Percentiles rank a stretch among this genome's conserved stretches.
These are phyloP conservation scores for Palythoa grandis DNA, from an alignment of 92 coral and sea anemone species.

Conservation along the genomic window DNA sequence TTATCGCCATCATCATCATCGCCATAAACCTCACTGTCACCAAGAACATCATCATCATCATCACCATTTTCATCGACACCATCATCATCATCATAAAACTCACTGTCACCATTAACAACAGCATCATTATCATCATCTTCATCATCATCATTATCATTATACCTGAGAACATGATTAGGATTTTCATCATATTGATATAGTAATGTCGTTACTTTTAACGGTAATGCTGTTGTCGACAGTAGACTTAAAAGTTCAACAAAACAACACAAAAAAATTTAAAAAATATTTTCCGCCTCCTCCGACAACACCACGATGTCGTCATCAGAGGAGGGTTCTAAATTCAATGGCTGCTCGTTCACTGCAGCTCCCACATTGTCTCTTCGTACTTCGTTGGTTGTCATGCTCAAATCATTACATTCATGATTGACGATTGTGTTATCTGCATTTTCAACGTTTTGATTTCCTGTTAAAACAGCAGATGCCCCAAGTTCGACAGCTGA, in stretches of 20 bases:
- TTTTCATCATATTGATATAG: too few relatives aligned
- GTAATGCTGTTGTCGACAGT: neutral
- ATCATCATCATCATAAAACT: neutral
- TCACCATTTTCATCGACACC: neutral
- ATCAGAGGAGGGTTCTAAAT: constrained; percentile 71
- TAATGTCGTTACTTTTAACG: neutral
- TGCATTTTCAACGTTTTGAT: constrained; percentile 26
- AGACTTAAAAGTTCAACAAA: neutral
- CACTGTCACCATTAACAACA: neutral
- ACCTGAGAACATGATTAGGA: too few relatives aligned
- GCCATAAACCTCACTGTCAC: neutral
- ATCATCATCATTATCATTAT: neutral
- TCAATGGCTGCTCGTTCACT: constrained; percentile 59
- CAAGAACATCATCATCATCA: neutral
- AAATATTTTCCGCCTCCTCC: constrained; percentile 85
- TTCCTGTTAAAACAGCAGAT: constrained; percentile 28
- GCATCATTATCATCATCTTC: neutral
- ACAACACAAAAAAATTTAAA: constrained; percentile 43
- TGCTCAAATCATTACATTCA: constrained; percentile 72
- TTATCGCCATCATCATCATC: neutral
- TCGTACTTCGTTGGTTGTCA: constrained; percentile 29
- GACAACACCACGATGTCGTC: constrained; percentile 95
- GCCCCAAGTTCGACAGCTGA: constrained; percentile 31
- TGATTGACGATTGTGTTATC: constrained; percentile 31
- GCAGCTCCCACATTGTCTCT: constrained; percentile 18